Conservation (phyloP, 1,140 invertebrate species). For the Zaprionus lachaisei region DNA sequence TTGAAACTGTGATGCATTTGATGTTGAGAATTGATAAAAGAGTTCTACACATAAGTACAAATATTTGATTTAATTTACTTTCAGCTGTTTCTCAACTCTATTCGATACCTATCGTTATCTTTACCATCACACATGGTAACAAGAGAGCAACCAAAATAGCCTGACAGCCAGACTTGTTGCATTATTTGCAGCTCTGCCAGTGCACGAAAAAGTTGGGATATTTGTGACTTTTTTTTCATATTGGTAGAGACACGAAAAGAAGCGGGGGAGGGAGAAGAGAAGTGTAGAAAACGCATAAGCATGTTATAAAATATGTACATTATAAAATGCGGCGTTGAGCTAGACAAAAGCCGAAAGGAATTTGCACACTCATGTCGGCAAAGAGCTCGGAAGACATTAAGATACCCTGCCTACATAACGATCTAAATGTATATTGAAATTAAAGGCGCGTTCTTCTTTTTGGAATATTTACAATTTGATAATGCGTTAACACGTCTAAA, state of each 20-base stretch:
- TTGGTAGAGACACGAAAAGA: neutral
- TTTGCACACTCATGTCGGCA: slow-evolving; percentile 66
- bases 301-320: slow-evolving; percentile 80
- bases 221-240: neutral
- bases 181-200: slow-evolving; percentile 54
- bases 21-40: too few species aligned
- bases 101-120: neutral
- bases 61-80: neutral
- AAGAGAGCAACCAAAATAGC: slow-evolving; percentile 7
- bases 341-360: slow-evolving; percentile 78
- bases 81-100: neutral
- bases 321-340: slow-evolving; percentile 68
- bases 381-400: slow-evolving; percentile 13
- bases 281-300: slow-evolving; percentile 63
- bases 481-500: too few species aligned
- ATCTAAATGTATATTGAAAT: neutral
- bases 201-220: neutral
- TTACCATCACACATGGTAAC: neutral
- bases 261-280: neutral
- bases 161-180: slow-evolving; percentile 66
- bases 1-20: too few species aligned
- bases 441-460: too few species aligned
- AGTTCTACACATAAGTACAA: too few species aligned
- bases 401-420: neutral
- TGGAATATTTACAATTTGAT: too few species aligned